A percentile compares a stretch with the other conserved stretches of the same genome.
These are phyloP conservation scores for Greenwoodochromis staneri DNA, from an alignment of 2,113 vertebrate genomes.

Conservation along the genomic window DNA sequence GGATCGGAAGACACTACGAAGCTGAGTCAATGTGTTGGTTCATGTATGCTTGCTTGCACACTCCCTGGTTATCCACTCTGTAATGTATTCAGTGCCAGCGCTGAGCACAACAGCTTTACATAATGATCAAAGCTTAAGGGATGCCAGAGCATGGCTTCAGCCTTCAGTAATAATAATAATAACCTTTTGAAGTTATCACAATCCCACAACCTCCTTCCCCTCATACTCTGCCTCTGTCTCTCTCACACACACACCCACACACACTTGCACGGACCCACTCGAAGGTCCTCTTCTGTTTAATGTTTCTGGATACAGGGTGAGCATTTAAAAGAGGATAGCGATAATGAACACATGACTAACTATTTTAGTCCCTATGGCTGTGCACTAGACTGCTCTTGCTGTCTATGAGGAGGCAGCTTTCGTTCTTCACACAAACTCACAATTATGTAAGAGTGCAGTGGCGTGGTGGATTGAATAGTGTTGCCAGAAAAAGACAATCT, in stretches of 20 bases:
- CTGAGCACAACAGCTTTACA: slow-evolving; percentile 61
- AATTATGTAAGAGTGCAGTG: slow-evolving; percentile 45
- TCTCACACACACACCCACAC: neutral
- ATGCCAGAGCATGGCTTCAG: slow-evolving; percentile 51
- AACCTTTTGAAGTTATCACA: slow-evolving; percentile 60
- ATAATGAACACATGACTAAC: slow-evolving; percentile 52
- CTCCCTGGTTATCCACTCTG: slow-evolving; percentile 32
- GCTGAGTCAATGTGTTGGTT: slow-evolving; percentile 32
- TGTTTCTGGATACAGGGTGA: slow-evolving; percentile 24
- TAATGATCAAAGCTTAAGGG: slow-evolving; percentile 63
- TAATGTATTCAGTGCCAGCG: slow-evolving; percentile 41
- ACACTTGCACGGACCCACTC: neutral
- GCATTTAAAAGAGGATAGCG: slow-evolving; percentile 9
- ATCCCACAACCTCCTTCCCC: slow-evolving; percentile 30
- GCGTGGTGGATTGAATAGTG: slow-evolving; percentile 29
- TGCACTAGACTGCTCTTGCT: slow-evolving; percentile 8
- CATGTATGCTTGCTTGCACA: neutral
- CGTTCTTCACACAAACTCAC: slow-evolving; percentile 2
- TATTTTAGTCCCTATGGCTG: slow-evolving; percentile 35
- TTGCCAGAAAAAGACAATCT: slow-evolving; percentile 14
- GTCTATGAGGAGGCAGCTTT: slow-evolving; percentile 33
- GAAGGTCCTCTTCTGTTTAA: slow-evolving; percentile 24
- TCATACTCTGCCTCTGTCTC: neutral
- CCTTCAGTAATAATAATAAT: slow-evolving; percentile 58
- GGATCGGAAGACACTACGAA: neutral